A percentile compares a stretch with the other conserved stretches of the same genome.
phyloP scores from a whole-genome alignment of 37 sponge, comb jelly and placozoan species.

The Mnemiopsis leidyi region DNA sequence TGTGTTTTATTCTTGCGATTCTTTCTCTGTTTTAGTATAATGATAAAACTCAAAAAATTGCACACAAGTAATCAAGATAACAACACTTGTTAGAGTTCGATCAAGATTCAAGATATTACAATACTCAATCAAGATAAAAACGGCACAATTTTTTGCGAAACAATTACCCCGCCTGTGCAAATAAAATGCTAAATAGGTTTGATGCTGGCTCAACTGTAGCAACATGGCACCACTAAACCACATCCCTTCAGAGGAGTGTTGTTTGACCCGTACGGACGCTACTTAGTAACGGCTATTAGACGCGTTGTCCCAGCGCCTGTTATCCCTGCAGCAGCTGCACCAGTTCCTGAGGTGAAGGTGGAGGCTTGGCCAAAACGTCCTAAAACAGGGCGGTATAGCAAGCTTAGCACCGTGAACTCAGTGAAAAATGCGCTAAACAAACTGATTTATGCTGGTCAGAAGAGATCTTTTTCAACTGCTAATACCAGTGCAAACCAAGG shows the following conservation, averaged over 20 bases:
- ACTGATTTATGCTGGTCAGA: constrained; percentile 59
- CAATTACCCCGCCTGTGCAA: too few species aligned
- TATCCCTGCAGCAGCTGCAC: background rate
- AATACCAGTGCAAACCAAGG: background rate
- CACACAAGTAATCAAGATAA: too few species aligned
- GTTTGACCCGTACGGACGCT: constrained; percentile 55
- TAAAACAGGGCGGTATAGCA: constrained; percentile 46
- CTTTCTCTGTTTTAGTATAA: too few species aligned
- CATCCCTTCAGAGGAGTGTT: constrained; percentile 32
- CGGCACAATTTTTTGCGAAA: too few species aligned
- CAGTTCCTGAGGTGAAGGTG: constrained; percentile 15
- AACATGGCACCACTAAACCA: too few species aligned
- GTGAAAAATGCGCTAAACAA: constrained; percentile 36
- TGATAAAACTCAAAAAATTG: too few species aligned
- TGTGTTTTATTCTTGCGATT: too few species aligned
- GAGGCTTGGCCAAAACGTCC: constrained; percentile 61
- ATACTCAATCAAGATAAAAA: too few species aligned
- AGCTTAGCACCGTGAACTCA: background rate
- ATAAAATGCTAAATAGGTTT: too few species aligned
- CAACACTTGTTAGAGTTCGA: too few species aligned
- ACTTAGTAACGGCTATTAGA: constrained; percentile 40
- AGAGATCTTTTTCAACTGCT: constrained; percentile 15
- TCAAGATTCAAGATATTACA: too few species aligned
- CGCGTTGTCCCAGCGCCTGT: constrained; percentile 1
- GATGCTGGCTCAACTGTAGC: too few species aligned